Percentiles rank a stretch among this genome's conserved stretches.
phyloP scores from a whole-genome alignment of 1,140 invertebrate genomes.

The Microplitis mediator region DNA sequence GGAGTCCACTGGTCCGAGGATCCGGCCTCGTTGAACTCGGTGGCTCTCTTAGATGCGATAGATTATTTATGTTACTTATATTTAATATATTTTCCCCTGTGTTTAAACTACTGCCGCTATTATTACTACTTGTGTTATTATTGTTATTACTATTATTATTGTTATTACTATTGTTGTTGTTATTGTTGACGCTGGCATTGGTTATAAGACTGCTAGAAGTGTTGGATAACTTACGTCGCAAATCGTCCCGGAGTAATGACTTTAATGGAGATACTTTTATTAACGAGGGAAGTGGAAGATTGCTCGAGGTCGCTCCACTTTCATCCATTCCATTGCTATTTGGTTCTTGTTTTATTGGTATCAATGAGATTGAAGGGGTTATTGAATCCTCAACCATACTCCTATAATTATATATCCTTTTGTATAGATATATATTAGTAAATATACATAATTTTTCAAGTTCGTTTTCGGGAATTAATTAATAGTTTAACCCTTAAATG shows the following conservation, averaged over 20 bases:
- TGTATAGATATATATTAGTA: no score
- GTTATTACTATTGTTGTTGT: conserved; percentile 44
- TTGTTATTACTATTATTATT: conserved; percentile 43
- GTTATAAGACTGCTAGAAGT: conserved; percentile 58
- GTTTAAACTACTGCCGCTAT: conserved; percentile 44
- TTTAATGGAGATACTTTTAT: conserved; percentile 84
- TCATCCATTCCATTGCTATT: conserved; percentile 62
- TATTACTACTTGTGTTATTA: conserved; percentile 53
- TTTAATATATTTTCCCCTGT: conserved; percentile 37
- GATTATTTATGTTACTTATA: no score
- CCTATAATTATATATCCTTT: conserved; percentile 2
- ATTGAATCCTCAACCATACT: conserved; percentile 60
- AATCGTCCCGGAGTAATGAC: conserved; percentile 79
- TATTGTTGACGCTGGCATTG: conserved; percentile 40
- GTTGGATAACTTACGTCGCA: conserved; percentile 76
- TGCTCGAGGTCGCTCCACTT: conserved; percentile 67
- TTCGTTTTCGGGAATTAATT: no score
- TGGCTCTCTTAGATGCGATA: conserved; percentile 41
- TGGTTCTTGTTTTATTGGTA: conserved; percentile 82
- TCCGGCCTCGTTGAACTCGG: conserved; percentile 60
- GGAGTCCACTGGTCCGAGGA: conserved; percentile 64
- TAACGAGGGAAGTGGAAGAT: conserved; percentile 64
- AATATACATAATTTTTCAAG: no score
- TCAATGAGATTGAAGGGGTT: conserved; percentile 83
- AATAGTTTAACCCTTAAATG: no score